Conservation (phyloP, 2,888 invertebrate genomes). For the Ceramica pisi region DNA sequence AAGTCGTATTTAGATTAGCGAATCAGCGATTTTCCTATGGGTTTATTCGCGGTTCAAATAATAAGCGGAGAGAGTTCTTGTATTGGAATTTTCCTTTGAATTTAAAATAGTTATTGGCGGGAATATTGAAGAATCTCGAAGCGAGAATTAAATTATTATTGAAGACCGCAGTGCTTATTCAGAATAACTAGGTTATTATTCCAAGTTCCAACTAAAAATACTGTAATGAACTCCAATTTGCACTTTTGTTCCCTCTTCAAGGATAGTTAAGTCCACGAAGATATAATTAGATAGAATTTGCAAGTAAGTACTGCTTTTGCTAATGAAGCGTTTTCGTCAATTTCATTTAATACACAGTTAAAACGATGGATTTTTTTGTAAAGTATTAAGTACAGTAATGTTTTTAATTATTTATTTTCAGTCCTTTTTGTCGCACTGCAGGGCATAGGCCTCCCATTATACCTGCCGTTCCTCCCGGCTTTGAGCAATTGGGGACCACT, state of each 20-base stretch:
- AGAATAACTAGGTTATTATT: background rate
- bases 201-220: background rate
- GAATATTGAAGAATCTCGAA: constrained; percentile 9
- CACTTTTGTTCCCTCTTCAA: background rate
- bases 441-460: too few species aligned
- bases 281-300: background rate
- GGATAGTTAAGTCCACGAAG: background rate
- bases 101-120: constrained; percentile 29
- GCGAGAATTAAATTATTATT: constrained; percentile 12
- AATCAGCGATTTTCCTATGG: constrained; percentile 71
- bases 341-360: too few species aligned
- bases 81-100: constrained; percentile 59
- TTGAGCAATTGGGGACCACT: too few species aligned
- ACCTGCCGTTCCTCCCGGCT: too few species aligned
- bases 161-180: constrained; percentile 6
- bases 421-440: too few species aligned
- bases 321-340: too few species aligned
- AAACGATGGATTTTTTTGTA: too few species aligned
- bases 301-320: too few species aligned
- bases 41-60: constrained; percentile 69
- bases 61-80: constrained; percentile 66
- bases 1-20: constrained; percentile 74
- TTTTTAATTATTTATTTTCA: too few species aligned
- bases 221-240: background rate
- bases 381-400: too few species aligned